Evolutionary conservation across 2,113 vertebrate genomes (phyloP), one percentile per base, ranked within the genome.

Genomic region (Calypte anna): DNA sequence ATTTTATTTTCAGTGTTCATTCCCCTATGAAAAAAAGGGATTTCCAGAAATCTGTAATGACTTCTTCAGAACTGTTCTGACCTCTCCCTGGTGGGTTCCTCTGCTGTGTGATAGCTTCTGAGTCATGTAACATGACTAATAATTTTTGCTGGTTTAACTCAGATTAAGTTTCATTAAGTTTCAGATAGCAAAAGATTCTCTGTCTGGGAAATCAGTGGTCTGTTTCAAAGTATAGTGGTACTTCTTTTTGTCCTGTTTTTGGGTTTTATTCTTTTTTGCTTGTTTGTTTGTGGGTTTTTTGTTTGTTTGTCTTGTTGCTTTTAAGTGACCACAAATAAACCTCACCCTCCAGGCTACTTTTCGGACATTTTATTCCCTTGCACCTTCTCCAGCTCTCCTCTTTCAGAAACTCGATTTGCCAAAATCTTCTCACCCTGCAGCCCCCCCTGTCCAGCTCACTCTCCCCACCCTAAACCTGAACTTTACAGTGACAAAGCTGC

Each of bases 401-500:
- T n/a, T 57, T 30, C 2, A 30, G 19, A 28, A 76, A 44, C 0
- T 10, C 2, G 0, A 20, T 57, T 68, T 79, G 38, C 6, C 4
- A 67, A 46, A 21, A 0, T 0, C 5, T 68, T 36, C 5, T 22
- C 14, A 1, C 16, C 12, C 63, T 17, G 5, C 18, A 14, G 46
- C 14, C 13, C 16, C 13, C 16, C 3, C 3, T 3, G 15, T 31
- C 4, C 5, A 7, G 7, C 5, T 44, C 51, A 5, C 25, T 6
- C 2, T 27, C 31, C 54, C 18, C 25, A 40, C 10, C 55, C 58
- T 51, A 6, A 23, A 3, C 10, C 31, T 8, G 4, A 4, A 40
- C 28, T 50, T 28, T 5, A 6, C 2, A 28, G 7, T 0, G 3
- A 36, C 30, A 62, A 36, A 30, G 21, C n/a, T 0, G 0, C 12